Percentiles rank a stretch among this genome's conserved stretches.
These are phyloP conservation scores for Xestia rhomboidea DNA, from an alignment of 2,888 invertebrate species.

Conservation along the genomic window DNA sequence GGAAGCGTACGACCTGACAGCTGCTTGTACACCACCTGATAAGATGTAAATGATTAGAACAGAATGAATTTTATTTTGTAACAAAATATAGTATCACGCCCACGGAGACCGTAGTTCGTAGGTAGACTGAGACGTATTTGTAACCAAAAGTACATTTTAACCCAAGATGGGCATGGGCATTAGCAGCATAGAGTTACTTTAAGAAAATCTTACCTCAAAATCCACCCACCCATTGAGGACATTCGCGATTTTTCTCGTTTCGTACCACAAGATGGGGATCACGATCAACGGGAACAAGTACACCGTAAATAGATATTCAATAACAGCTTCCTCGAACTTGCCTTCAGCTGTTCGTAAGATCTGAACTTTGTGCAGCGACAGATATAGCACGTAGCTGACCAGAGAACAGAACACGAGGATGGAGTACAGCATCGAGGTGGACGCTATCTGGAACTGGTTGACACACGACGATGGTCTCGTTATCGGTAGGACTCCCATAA, in stretches of 20 bases:
- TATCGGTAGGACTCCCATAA: conserved; percentile 92
- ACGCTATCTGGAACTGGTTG: conserved; percentile 86
- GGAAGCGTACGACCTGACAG: conserved; percentile 91
- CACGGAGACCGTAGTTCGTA: neutral
- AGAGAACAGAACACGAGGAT: conserved; percentile 87
- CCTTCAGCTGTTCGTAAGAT: conserved; percentile 92
- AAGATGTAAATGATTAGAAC: neutral
- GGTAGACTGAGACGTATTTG: too few species aligned
- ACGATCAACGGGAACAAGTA: conserved; percentile 92
- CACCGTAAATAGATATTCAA: conserved; percentile 94
- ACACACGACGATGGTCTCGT: conserved; percentile 87
- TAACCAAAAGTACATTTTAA: neutral
- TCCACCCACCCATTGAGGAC: conserved; percentile 92
- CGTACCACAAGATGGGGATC: conserved; percentile 92
- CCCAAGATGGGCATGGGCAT: neutral
- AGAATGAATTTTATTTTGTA: neutral
- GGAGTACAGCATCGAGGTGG: conserved; percentile 91
- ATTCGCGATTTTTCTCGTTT: conserved; percentile 91
- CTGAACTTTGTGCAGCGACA: conserved; percentile 91
- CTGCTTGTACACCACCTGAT: conserved; percentile 90
- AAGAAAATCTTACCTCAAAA: conserved; percentile 90
- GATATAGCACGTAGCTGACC: conserved; percentile 90
- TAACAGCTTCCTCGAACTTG: conserved; percentile 94
- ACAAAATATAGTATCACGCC: neutral
- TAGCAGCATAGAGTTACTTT: neutral